Conservation (phyloP, 2,113 vertebrate species). For the Synchiropus splendidus region DNA sequence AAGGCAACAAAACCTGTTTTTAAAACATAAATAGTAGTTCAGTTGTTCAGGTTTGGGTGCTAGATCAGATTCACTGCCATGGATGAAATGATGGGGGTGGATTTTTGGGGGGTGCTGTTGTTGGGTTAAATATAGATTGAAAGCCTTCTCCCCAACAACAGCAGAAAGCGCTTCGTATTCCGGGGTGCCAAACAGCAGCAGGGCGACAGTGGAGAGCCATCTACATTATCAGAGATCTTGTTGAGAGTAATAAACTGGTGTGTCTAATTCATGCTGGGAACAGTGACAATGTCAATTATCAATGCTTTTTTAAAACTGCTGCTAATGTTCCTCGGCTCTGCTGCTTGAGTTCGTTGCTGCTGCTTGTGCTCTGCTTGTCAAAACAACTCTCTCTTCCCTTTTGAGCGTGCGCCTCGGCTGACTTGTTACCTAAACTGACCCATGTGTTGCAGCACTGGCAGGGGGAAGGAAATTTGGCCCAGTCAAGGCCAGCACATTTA, state of each 20-base stretch:
- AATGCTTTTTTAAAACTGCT: no score
- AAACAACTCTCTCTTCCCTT: slow-evolving; percentile 10
- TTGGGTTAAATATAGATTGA: slow-evolving; percentile 55
- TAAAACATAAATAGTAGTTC: no score
- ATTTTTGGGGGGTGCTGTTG: slow-evolving; percentile 21
- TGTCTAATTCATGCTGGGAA: neutral
- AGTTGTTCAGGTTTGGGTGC: no score
- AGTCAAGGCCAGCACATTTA: slow-evolving; percentile 17
- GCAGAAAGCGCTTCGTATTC: slow-evolving; percentile 9
- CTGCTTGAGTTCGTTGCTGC: slow-evolving; percentile 24
- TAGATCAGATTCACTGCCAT: no score
- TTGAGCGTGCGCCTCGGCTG: slow-evolving; percentile 29
- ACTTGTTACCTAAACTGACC: slow-evolving; percentile 47
- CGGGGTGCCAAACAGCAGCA: slow-evolving; percentile 7
- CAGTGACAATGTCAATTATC: neutral
- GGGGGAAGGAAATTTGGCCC: slow-evolving; percentile 39
- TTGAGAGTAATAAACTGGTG: neutral
- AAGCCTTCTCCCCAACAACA: slow-evolving; percentile 51
- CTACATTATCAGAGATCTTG: slow-evolving; percentile 14
- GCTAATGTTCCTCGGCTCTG: no score
- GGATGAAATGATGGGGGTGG: no score
- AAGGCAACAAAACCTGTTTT: no score
- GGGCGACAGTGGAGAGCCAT: slow-evolving; percentile 6
- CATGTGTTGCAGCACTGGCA: slow-evolving; percentile 40
- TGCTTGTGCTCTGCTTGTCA: slow-evolving; percentile 25